phyloP scores from a whole-genome alignment of 2,797 vertebrate species.

The Synaphobranchus kaupii region DNA sequence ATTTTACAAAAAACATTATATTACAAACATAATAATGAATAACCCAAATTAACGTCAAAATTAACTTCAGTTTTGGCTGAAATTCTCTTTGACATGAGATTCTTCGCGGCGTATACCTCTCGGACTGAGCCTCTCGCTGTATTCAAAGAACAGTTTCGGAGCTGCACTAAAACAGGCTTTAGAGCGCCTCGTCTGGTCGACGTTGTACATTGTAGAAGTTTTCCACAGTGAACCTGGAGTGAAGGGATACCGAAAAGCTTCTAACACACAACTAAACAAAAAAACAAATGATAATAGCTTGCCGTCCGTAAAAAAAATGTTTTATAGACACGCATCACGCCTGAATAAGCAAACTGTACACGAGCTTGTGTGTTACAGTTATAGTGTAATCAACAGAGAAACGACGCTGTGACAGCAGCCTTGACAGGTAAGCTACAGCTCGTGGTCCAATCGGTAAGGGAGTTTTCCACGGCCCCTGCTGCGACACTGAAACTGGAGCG shows the following conservation, averaged over 20 bases:
- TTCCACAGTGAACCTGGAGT: background rate
- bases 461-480: conserved; percentile 22
- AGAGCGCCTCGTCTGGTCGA: conserved; percentile 70
- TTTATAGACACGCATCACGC: conserved; percentile 6
- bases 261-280: background rate
- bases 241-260: background rate
- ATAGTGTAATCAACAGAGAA: conserved; percentile 7
- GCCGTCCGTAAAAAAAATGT: background rate
- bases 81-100: background rate
- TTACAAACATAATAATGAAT: background rate
- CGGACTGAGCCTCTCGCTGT: conserved; percentile 26
- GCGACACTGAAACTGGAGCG: conserved; percentile 37
- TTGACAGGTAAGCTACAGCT: conserved; percentile 7
- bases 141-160: conserved; percentile 25
- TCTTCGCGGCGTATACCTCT: background rate
- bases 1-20: too few species aligned
- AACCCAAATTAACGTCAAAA: background rate
- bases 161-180: conserved; percentile 53
- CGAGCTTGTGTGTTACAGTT: background rate
- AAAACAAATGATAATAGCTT: background rate
- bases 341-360: conserved; percentile 6
- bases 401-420: background rate
- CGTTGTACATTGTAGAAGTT: background rate
- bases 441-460: conserved; percentile 19
- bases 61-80: background rate